Evolutionary conservation across 2,797 vertebrate genomes (phyloP).

Genomic region (Gadopsis marmoratus): DNA sequence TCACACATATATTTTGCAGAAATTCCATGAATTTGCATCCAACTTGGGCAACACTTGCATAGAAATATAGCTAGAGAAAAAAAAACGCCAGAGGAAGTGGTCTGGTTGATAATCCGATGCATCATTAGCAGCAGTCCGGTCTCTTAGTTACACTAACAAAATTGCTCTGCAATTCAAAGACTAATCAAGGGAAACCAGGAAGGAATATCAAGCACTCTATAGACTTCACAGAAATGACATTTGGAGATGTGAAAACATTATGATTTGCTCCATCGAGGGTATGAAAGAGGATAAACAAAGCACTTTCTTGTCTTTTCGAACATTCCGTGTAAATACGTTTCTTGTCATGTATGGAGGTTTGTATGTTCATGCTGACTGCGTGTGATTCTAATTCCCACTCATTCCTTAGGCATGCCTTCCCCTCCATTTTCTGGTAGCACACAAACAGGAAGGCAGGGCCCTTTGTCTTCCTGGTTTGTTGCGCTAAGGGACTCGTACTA

Average conservation of each 20-base stretch:
- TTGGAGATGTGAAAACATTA: slow-evolving; percentile 11
- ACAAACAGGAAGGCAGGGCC: slow-evolving; percentile 80
- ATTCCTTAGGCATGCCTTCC: slow-evolving; percentile 54
- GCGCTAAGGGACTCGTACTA: slow-evolving; percentile 56
- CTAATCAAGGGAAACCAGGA: slow-evolving; percentile 31
- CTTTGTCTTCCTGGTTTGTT: slow-evolving; percentile 70
- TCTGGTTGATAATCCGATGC: slow-evolving; percentile 13
- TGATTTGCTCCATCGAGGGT: not conserved
- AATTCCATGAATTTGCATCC: not conserved
- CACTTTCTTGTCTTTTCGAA: not conserved
- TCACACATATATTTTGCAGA: not conserved
- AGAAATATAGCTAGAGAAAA: not conserved
- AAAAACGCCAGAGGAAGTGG: not conserved
- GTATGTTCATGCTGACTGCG: slow-evolving; percentile 2
- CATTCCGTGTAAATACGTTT: not conserved
- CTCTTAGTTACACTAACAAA: slow-evolving; percentile 32
- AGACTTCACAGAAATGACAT: slow-evolving; percentile 17
- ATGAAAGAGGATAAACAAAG: slow-evolving; percentile 8
- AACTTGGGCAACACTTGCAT: not conserved
- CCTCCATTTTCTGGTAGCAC: slow-evolving; percentile 60
- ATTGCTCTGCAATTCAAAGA: slow-evolving; percentile 22
- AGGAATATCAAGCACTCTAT: slow-evolving; percentile 24
- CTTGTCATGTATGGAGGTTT: slow-evolving; percentile 26
- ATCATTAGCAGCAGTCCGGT: slow-evolving; percentile 15
- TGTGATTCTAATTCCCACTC: slow-evolving; percentile 47